Percentiles rank a stretch among this genome's conserved stretches.
Evolutionary conservation across 2,888 invertebrate genomes (phyloP).

Genomic region (Bimastos eiseni): DNA sequence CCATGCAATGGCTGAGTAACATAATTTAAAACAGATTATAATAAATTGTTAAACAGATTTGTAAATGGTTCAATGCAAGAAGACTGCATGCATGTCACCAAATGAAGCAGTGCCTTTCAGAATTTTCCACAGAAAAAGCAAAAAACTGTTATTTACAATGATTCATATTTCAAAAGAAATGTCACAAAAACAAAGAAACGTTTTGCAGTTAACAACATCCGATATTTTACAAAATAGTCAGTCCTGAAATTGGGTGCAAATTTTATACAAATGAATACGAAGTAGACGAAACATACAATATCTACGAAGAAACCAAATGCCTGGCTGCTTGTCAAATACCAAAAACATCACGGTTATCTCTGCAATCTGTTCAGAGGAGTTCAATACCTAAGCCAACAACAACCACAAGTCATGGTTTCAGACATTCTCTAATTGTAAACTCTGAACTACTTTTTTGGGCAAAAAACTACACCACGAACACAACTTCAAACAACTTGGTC

Average conservation of each 20-base stretch:
- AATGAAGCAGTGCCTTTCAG: background rate
- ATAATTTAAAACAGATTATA: too few relatives aligned
- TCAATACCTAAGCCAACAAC: background rate
- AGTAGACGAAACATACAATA: conserved; percentile 2
- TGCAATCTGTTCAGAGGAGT: background rate
- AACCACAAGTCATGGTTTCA: background rate
- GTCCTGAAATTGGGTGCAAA: conserved; percentile 13
- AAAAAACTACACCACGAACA: background rate
- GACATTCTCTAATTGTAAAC: background rate
- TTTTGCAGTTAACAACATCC: conserved; percentile 13
- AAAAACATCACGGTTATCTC: background rate
- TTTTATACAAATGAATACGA: conserved; percentile 10
- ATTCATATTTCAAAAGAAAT: conserved; percentile 9
- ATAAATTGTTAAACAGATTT: too few relatives aligned
- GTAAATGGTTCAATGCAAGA: too few relatives aligned
- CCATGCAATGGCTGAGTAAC: too few relatives aligned
- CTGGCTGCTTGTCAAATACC: background rate
- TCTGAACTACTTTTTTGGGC: background rate
- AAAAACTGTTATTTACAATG: background rate
- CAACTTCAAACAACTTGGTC: background rate
- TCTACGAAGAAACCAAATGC: background rate
- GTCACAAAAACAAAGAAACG: background rate
- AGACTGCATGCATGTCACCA: background rate
- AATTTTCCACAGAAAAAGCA: background rate
- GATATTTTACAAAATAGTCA: conserved; percentile 13